phyloP scores from a whole-genome alignment of 2,113 vertebrate species.

The Dromaius novaehollandiae region DNA sequence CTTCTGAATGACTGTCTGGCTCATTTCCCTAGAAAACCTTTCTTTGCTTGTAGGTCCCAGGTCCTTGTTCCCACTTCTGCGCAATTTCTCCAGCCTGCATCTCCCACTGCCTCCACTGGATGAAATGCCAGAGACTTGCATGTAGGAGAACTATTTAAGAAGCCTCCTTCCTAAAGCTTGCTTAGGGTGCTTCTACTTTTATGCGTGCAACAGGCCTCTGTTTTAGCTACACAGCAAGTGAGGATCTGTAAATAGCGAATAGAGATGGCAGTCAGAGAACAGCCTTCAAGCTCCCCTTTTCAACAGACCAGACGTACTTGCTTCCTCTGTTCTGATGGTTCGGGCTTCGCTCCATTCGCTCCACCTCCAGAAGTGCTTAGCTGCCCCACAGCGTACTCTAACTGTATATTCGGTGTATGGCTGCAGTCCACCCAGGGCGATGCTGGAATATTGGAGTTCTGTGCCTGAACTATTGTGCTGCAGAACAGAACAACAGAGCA shows the following conservation, averaged over 20 bases:
- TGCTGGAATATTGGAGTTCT: accelerated
- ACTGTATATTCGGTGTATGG: slow-evolving; percentile 37
- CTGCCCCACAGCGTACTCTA: slow-evolving; percentile 56
- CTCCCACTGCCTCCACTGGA: not conserved
- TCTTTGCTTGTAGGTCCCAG: not conserved
- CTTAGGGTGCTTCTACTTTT: not conserved
- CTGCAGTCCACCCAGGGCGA: slow-evolving; percentile 24
- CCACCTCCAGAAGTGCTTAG: slow-evolving; percentile 76
- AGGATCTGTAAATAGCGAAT: not conserved
- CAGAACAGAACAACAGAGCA: not conserved
- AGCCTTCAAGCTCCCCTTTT: not conserved
- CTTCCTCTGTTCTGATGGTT: slow-evolving; percentile 57
- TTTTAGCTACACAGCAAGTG: not conserved
- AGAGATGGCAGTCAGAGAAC: not conserved
- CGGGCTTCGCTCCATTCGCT: slow-evolving; percentile 51
- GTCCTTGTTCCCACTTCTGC: not conserved
- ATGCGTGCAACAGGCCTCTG: not conserved
- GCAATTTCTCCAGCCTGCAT: not conserved
- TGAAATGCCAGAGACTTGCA: not conserved
- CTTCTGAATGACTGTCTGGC: not conserved
- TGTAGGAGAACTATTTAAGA: not conserved
- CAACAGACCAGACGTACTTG: slow-evolving; percentile 47
- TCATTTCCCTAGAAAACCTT: not conserved
- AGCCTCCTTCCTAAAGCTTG: not conserved
- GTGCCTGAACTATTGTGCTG: slow-evolving; percentile 42